These are phyloP conservation scores for Sisyra nigra DNA, from an alignment of 2,888 invertebrate genomes.

Conservation along the genomic window DNA sequence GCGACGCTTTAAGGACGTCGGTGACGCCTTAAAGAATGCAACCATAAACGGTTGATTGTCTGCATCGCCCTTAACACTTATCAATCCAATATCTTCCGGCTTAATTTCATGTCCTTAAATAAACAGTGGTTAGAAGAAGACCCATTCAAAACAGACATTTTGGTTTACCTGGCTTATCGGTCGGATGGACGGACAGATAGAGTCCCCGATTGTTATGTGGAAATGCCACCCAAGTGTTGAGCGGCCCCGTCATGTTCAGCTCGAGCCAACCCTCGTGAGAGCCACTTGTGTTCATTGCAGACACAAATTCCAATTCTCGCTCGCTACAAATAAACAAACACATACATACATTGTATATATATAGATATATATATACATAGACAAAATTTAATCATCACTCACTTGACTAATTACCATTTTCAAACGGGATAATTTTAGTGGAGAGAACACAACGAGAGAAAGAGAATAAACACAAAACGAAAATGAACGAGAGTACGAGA, in stretches of 20 bases:
- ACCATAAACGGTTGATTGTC: constrained; percentile 87
- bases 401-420: no score
- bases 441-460: no score
- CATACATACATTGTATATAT: not conserved
- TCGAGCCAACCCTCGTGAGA: constrained; percentile 74
- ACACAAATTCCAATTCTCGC: constrained; percentile 55
- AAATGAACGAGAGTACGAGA: no score
- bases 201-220: constrained; percentile 72
- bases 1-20: constrained; percentile 29
- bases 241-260: constrained; percentile 64
- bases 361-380: no score
- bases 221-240: constrained; percentile 63
- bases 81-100: constrained; percentile 71
- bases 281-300: constrained; percentile 60
- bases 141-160: no score
- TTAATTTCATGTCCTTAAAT: constrained; percentile 57
- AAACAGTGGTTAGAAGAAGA: not conserved
- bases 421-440: not conserved
- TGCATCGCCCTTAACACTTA: constrained; percentile 53
- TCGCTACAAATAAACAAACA: constrained; percentile 31
- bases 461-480: no score
- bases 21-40: constrained; percentile 63
- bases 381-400: not conserved
- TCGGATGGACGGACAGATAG: constrained; percentile 61
- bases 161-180: constrained; percentile 44